These are phyloP conservation scores for Dendroctonus valens DNA, from an alignment of 1,140 invertebrate species.

Conservation along the genomic window DNA sequence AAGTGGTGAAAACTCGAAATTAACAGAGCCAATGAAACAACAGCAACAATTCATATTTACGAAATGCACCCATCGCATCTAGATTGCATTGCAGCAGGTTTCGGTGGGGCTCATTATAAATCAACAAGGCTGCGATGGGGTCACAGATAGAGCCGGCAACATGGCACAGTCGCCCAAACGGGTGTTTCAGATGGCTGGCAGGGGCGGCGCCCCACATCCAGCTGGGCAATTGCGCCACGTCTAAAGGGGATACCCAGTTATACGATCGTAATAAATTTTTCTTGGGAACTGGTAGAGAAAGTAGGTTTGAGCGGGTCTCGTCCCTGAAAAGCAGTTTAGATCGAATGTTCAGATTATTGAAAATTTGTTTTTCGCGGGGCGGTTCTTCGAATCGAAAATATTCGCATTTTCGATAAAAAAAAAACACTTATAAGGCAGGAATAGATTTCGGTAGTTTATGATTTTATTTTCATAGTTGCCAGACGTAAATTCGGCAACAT, in stretches of 20 bases:
- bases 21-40: not conserved
- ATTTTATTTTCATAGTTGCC: no score
- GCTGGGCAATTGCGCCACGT: conserved; percentile 18
- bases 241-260: conserved; percentile 37
- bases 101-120: conserved; percentile 45
- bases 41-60: conserved; percentile 15
- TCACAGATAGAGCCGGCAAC: conserved; percentile 40
- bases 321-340: conserved; percentile 18
- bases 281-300: conserved; percentile 35
- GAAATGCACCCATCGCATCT: conserved; percentile 33
- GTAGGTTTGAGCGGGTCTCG: conserved; percentile 34
- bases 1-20: no score
- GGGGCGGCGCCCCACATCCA: conserved; percentile 2
- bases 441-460: no score
- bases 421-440: no score
- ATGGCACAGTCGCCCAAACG: conserved; percentile 20
- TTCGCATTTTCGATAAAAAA: no score
- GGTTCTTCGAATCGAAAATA: no score
- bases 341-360: not conserved
- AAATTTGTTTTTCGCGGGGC: no score
- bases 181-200: conserved; percentile 11
- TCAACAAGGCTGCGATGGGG: conserved; percentile 43
- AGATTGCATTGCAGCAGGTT: conserved; percentile 32
- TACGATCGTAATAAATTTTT: conserved; percentile 37
- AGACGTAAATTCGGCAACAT: no score